A percentile compares a stretch with the other conserved stretches of the same genome.
Evolutionary conservation across 2,888 invertebrate genomes (phyloP).

Genomic region (Ceraclea dissimilis): DNA sequence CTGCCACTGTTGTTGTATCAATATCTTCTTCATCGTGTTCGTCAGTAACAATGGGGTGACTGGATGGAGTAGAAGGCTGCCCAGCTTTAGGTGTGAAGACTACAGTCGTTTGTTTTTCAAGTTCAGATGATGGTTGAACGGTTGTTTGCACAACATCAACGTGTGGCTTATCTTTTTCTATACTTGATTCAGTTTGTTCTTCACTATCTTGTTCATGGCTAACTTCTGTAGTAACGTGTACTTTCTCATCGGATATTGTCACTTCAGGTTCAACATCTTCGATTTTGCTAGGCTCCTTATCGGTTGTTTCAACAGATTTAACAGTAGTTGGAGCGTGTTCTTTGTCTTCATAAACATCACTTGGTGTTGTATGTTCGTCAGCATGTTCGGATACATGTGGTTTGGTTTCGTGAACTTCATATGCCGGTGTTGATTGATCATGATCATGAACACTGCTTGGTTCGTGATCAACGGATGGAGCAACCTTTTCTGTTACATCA

Average conservation of each 20-base stretch:
- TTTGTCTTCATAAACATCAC: conserved; percentile 8
- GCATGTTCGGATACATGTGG: neutral
- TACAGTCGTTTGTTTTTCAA: neutral
- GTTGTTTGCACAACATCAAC: neutral
- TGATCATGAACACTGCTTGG: no score
- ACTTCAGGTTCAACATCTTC: neutral
- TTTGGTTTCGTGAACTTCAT: no score
- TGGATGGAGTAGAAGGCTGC: neutral
- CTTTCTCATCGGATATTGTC: conserved; percentile 9
- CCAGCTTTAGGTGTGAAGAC: neutral
- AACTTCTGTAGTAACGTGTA: neutral
- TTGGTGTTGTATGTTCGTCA: conserved; percentile 12
- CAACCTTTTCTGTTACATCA: no score
- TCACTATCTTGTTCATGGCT: neutral
- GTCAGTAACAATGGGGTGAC: neutral
- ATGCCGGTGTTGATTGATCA: no score
- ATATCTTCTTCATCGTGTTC: neutral
- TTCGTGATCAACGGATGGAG: no score
- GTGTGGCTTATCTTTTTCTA: neutral
- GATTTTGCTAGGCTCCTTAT: conserved; percentile 12
- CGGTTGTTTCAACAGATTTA: conserved; percentile 10
- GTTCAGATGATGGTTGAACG: neutral
- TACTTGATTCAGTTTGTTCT: neutral
- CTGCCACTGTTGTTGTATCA: neutral
- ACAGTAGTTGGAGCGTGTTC: conserved; percentile 9